Evolutionary conservation across 1,140 invertebrate genomes (phyloP).

Genomic region (Drosophila trapezifrons): DNA sequence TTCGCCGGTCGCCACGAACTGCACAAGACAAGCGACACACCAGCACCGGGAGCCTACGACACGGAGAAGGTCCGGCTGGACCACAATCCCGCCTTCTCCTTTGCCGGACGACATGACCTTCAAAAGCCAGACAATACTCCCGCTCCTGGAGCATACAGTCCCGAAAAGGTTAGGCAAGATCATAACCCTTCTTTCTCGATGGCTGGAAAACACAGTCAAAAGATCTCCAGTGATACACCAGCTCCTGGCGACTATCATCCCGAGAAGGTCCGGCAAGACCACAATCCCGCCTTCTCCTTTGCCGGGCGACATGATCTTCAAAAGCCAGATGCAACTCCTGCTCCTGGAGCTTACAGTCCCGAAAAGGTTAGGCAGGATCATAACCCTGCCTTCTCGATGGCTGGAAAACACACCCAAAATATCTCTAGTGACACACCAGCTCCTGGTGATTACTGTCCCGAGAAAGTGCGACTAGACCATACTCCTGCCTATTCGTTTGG

Average conservation of each 20-base stretch:
- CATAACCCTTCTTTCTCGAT: constrained; percentile 86
- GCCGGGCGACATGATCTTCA: constrained; percentile 84
- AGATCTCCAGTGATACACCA: constrained; percentile 89
- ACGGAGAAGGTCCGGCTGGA: constrained; percentile 88
- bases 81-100: constrained; percentile 85
- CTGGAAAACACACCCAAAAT: constrained; percentile 86
- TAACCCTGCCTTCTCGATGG: constrained; percentile 85
- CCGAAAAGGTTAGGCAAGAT: constrained; percentile 86
- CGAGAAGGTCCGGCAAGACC: constrained; percentile 88
- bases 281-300: constrained; percentile 86
- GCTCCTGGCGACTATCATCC: constrained; percentile 91
- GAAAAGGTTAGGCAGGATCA: constrained; percentile 86
- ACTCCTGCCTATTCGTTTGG: constrained; percentile 87
- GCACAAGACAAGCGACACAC: constrained; percentile 85
- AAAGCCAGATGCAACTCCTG: constrained; percentile 85
- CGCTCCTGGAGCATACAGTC: constrained; percentile 87
- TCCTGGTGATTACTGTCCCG: constrained; percentile 86
- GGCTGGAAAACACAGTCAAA: constrained; percentile 84
- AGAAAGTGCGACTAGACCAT: constrained; percentile 87
- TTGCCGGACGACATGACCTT: constrained; percentile 85
- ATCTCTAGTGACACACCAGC: constrained; percentile 89
- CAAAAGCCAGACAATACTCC: constrained; percentile 85
- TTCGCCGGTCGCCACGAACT: constrained; percentile 85
- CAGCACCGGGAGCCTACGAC: constrained; percentile 85
- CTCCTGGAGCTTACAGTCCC: constrained; percentile 86